These are phyloP conservation scores for Eristalis arbustorum DNA, from an alignment of 2,888 invertebrate genomes.

Conservation along the genomic window DNA sequence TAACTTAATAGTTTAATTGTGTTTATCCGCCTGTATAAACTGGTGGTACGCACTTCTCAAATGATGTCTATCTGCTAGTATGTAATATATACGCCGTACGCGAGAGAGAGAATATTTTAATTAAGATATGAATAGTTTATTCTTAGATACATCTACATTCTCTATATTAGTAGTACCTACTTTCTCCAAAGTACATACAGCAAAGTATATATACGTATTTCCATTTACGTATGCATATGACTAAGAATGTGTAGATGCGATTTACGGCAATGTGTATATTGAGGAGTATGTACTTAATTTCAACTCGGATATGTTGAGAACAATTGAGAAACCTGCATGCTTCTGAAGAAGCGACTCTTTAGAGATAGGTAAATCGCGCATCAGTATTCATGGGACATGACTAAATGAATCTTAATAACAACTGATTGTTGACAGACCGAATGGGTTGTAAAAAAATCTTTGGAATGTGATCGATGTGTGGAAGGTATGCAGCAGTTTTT, in stretches of 20 bases:
- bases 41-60: slow-evolving; percentile 47
- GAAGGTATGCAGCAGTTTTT: neutral
- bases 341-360: slow-evolving; percentile 8
- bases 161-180: neutral
- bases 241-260: slow-evolving; percentile 22
- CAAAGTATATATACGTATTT: neutral
- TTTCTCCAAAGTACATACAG: neutral
- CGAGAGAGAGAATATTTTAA: slow-evolving; percentile 15
- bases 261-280: neutral
- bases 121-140: slow-evolving; percentile 25
- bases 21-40: slow-evolving; percentile 64
- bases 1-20: slow-evolving; percentile 70
- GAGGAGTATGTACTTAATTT: neutral
- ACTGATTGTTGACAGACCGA: slow-evolving; percentile 52
- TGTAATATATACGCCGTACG: neutral
- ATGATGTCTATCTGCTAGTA: slow-evolving; percentile 19
- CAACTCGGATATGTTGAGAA: slow-evolving; percentile 1
- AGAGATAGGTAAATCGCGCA: slow-evolving; percentile 31
- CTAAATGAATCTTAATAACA: slow-evolving; percentile 59
- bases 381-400: slow-evolving; percentile 54
- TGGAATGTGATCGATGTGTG: slow-evolving; percentile 49
- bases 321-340: slow-evolving; percentile 29
- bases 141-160: slow-evolving; percentile 11
- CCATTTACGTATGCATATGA: neutral
- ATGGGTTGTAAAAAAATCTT: slow-evolving; percentile 59